A percentile compares a stretch with the other conserved stretches of the same genome.
These are phyloP conservation scores for Drosophila nigricruria DNA, from an alignment of 2,888 invertebrate genomes.

Conservation along the genomic window DNA sequence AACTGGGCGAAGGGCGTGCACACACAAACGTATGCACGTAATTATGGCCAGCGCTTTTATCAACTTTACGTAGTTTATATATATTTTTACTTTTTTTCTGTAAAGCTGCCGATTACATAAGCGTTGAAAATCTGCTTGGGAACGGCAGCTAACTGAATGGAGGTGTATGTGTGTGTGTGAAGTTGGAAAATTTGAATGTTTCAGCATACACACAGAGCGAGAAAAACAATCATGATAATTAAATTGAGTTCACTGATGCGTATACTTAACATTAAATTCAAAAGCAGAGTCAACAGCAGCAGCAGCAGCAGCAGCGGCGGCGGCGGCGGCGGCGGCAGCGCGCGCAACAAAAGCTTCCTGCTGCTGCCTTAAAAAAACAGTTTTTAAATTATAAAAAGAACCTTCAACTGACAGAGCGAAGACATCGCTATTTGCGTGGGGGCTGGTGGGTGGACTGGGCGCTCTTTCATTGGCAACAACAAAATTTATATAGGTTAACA, in stretches of 20 bases:
- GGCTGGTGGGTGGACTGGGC: conserved; percentile 7
- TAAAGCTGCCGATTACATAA: conserved; percentile 67
- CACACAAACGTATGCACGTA: conserved; percentile 64
- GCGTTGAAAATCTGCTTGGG: conserved; percentile 68
- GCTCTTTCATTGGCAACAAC: conserved; percentile 34
- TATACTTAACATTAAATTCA: conserved; percentile 82
- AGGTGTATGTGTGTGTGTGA: conserved; percentile 51
- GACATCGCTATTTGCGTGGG: conserved; percentile 36
- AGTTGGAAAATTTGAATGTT: conserved; percentile 73
- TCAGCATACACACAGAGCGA: conserved; percentile 54
- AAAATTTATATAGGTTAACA: conserved; percentile 74
- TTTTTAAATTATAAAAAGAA: conserved; percentile 72
- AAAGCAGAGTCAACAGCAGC: conserved; percentile 45
- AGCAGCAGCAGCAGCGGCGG: conserved; percentile 21
- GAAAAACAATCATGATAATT: conserved; percentile 79
- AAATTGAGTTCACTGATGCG: conserved; percentile 83
- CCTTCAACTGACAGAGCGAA: conserved; percentile 69
- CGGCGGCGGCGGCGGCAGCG: conserved; percentile 15
- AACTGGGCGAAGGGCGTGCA: conserved; percentile 74
- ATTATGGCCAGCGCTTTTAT: conserved; percentile 75
- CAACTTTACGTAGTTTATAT: conserved; percentile 53
- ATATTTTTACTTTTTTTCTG: conserved; percentile 29
- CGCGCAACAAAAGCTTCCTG: conserved; percentile 51
- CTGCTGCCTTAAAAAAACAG: conserved; percentile 31
- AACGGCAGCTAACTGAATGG: conserved; percentile 42